Conservation (phyloP, 2,888 invertebrate species). For the Gortyna flavago region DNA sequence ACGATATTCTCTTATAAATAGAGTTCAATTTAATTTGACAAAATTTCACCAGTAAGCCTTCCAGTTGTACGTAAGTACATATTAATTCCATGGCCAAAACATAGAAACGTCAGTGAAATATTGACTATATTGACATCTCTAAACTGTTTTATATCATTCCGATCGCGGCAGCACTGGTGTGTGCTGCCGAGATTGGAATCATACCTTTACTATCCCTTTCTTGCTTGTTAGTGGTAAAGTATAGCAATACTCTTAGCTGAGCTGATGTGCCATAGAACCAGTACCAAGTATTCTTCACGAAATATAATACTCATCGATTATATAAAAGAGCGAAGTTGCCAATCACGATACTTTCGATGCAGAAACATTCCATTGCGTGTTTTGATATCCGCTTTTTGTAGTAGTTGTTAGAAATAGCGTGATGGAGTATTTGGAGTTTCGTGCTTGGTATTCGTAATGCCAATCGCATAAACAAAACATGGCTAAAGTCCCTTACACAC, state of each 20-base stretch:
- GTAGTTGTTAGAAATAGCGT: constrained; percentile 52
- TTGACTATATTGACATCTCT: constrained; percentile 7
- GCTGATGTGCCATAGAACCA: constrained; percentile 8
- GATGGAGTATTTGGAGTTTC: constrained; percentile 56
- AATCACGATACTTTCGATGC: constrained; percentile 51
- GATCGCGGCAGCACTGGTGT: no score
- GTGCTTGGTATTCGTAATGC: constrained; percentile 40
- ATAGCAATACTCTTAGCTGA: constrained; percentile 4
- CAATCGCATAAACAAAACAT: constrained; percentile 29
- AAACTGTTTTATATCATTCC: no score
- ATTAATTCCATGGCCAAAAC: no score
- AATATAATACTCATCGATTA: constrained; percentile 58
- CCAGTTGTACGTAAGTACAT: no score
- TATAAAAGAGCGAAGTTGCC: constrained; percentile 23
- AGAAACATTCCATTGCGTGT: constrained; percentile 58
- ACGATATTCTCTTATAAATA: no score
- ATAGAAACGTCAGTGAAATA: no score
- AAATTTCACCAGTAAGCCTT: no score
- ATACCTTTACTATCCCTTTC: background rate
- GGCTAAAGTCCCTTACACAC: background rate
- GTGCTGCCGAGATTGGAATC: no score
- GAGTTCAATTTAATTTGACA: no score
- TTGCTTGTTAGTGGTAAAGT: background rate
- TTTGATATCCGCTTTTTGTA: constrained; percentile 53
- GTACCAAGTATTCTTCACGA: constrained; percentile 44